Percentiles rank a stretch among this genome's conserved stretches.
Conservation (phyloP, 2,113 vertebrate species). For the Gorilla gorilla region DNA sequence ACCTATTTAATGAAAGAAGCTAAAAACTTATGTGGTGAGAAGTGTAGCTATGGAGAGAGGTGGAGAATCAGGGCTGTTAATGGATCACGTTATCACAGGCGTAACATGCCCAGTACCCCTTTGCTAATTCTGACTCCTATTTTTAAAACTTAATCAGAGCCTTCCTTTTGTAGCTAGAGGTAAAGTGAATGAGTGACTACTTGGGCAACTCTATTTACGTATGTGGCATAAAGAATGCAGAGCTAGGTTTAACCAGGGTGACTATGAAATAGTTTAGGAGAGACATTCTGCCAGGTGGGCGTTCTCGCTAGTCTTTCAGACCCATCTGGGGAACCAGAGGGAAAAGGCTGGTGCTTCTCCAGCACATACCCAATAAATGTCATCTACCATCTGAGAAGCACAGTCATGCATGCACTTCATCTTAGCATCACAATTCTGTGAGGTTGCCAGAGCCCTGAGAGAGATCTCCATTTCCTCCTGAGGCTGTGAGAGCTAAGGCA, state of each 20-base stretch:
- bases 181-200: neutral
- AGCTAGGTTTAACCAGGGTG: neutral
- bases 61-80: neutral
- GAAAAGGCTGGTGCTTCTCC: neutral
- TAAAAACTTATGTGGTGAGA: neutral
- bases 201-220: neutral
- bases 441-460: neutral
- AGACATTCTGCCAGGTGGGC: neutral
- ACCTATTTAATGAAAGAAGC: neutral
- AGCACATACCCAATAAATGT: neutral
- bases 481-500: neutral
- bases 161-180: neutral
- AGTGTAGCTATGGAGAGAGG: neutral
- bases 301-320: neutral
- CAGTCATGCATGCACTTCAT: neutral
- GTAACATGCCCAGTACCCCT: accelerated
- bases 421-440: neutral
- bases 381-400: neutral
- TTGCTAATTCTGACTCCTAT: neutral
- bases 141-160: neutral
- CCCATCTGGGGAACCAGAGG: neutral
- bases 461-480: neutral
- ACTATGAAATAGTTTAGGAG: neutral
- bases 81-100: neutral
- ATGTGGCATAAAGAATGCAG: neutral